phyloP scores from a whole-genome alignment of 2,113 vertebrate species.

The Tautogolabrus adspersus region DNA sequence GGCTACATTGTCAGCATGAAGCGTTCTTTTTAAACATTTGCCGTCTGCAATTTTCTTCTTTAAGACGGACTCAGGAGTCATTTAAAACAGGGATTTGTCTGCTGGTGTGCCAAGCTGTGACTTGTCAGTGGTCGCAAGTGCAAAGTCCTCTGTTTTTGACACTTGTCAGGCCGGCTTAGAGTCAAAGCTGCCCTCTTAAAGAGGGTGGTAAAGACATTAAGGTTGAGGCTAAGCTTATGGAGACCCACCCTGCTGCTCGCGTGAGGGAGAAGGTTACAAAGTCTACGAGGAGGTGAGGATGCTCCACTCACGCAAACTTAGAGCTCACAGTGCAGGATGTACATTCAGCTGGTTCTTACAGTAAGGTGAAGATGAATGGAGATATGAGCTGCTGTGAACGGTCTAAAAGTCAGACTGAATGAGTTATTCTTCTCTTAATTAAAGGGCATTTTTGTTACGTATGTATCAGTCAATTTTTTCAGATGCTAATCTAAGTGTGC shows the following conservation, averaged over 20 bases:
- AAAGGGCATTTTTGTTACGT: too few relatives aligned
- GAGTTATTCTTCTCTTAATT: not conserved
- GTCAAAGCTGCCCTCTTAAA: conserved; percentile 65
- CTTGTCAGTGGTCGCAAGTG: conserved; percentile 31
- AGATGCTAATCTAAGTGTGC: not conserved
- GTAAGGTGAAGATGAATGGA: not conserved
- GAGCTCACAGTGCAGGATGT: not conserved
- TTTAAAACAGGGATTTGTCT: conserved; percentile 37
- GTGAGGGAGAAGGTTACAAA: conserved; percentile 21
- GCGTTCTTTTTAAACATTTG: conserved; percentile 2
- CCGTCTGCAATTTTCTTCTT: not conserved
- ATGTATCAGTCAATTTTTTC: too few relatives aligned
- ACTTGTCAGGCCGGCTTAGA: conserved; percentile 63
- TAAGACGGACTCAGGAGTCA: not conserved
- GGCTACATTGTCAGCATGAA: conserved; percentile 1
- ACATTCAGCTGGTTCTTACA: not conserved
- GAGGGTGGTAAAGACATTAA: conserved; percentile 60
- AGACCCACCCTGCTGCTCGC: conserved; percentile 25
- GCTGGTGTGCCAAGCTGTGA: conserved; percentile 35
- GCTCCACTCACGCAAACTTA: not conserved
- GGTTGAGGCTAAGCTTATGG: conserved; percentile 43
- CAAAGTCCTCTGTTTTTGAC: conserved; percentile 53
- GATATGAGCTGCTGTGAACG: not conserved
- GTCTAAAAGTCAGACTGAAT: not conserved
- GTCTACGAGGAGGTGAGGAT: conserved; percentile 30